Evolutionary conservation across 1,140 invertebrate genomes (phyloP), one percentile per base, ranked within the genome.

Genomic region (Zophobas atratus): DNA sequence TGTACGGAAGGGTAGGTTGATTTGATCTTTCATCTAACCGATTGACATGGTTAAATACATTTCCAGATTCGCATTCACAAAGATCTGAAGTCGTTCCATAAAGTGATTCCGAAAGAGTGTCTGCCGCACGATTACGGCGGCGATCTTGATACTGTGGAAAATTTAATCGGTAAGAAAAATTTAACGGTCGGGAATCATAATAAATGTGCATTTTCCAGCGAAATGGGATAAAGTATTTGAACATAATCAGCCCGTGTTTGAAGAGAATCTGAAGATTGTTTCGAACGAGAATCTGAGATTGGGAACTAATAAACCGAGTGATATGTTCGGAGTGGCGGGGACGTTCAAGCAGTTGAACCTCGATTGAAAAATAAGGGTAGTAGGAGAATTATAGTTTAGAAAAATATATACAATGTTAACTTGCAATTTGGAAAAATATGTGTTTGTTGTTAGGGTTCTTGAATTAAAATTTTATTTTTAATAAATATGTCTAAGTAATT

Each of bases 1-100:
- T 73, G 36, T 73, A 73, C 35, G 55, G 55, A 55, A 73, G 55
- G 71, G 71, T 73, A 5, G 35, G 49, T 73, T 8, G 32, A 32
- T 55, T 32, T 38, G 32, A 8, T 56, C 36, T 55, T 43, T 56
- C 32, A 67, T n/a, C 6, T 8, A 2, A 20, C 36, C 36, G 57
- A 38, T 39, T 63, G 6, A 63, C 55, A 46, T 20, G 2, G 57
- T 63, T 39, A 63, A 57, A 63, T 63, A 63, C 60, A 67, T 43
- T 67, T 73, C 36, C 49, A 73, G 71, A 73, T 73, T n/a, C 48
- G 48, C 20, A 56, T 73, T 43, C 71, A 73, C 39, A 73, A 73
- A n/a, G 71, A 73, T 73, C 51, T 73, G 71, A 55, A 73, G 41
- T 73, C 71, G 6, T 55, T 73, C 6, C 71, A 73, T 39, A 53